A percentile compares a stretch with the other conserved stretches of the same genome.
phyloP scores from a whole-genome alignment of 2,888 invertebrate genomes.

The Drosophila greeni region DNA sequence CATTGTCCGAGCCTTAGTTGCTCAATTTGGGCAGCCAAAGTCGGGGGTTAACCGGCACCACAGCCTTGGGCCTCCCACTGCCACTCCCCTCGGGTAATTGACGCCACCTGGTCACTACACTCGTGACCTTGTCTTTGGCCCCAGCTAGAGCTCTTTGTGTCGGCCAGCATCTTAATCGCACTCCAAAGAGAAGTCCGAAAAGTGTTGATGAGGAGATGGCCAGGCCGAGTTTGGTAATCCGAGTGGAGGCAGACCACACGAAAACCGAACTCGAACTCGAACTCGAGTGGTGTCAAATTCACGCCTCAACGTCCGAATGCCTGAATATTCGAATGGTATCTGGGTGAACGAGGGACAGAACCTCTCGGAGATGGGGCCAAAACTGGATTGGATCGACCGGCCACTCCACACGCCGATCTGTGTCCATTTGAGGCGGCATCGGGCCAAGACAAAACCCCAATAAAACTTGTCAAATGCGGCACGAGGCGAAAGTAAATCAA shows the following conservation, averaged over 20 bases:
- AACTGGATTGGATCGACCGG: constrained; percentile 28
- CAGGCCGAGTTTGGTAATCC: constrained; percentile 53
- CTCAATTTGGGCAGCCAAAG: constrained; percentile 21
- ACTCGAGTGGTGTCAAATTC: constrained; percentile 59
- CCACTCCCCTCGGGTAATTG: constrained; percentile 37
- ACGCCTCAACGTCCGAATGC: constrained; percentile 11
- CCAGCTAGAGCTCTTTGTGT: constrained; percentile 9
- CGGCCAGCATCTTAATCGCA: constrained; percentile 56
- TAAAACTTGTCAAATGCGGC: constrained; percentile 27
- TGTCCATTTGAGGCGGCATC: background rate
- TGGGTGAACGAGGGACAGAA: constrained; percentile 59
- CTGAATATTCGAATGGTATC: constrained; percentile 5
- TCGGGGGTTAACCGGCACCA: constrained; percentile 17
- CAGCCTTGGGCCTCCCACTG: constrained; percentile 23
- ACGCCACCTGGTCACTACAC: constrained; percentile 23
- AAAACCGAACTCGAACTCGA: background rate
- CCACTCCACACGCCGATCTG: constrained; percentile 11
- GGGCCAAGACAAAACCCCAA: constrained; percentile 18
- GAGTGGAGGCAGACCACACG: constrained; percentile 40
- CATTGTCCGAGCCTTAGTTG: constrained; percentile 38
- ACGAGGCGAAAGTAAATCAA: constrained; percentile 52
- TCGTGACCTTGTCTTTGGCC: constrained; percentile 42
- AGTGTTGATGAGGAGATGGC: constrained; percentile 46
- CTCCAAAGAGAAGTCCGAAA: constrained; percentile 40
- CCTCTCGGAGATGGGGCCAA: constrained; percentile 17